Evolutionary conservation across 2,888 invertebrate species (phyloP).

Genomic region (Polydesmus complanatus): DNA sequence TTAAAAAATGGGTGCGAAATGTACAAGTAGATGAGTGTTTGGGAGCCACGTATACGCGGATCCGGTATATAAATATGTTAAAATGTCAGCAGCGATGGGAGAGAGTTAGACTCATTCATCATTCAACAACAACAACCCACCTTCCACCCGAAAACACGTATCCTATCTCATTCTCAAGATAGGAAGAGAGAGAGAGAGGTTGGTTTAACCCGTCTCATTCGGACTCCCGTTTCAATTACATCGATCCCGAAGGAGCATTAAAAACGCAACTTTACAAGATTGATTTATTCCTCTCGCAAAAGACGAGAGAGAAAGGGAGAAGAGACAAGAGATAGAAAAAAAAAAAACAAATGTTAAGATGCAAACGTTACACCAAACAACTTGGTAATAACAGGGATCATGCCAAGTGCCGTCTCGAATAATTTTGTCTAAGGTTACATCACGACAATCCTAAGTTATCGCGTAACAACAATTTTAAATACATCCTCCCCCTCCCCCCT

Average conservation of each 20-base stretch:
- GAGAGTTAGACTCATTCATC: background rate
- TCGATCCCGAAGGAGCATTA: conserved; percentile 2
- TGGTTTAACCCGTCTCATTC: background rate
- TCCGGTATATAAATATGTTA: background rate
- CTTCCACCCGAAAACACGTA: too few relatives aligned
- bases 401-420: background rate
- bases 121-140: background rate
- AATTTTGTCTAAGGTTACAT: background rate
- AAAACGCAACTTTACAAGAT: conserved; percentile 4
- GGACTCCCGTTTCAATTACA: conserved; percentile 6
- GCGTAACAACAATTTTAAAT: too few relatives aligned
- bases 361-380: background rate
- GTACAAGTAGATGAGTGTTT: background rate
- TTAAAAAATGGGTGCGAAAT: too few relatives aligned
- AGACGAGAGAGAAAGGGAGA: too few relatives aligned
- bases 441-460: too few relatives aligned
- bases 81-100: background rate
- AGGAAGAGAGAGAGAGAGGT: background rate
- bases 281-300: conserved; percentile 1
- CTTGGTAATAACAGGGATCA: background rate
- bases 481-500: background rate
- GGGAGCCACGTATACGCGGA: background rate
- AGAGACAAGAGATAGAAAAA: too few relatives aligned
- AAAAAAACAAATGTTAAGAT: background rate
- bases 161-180: too few relatives aligned